Evolutionary conservation across 2,113 vertebrate species (phyloP), one percentile per base, ranked within the genome.

Genomic region (Lycaon pictus): DNA sequence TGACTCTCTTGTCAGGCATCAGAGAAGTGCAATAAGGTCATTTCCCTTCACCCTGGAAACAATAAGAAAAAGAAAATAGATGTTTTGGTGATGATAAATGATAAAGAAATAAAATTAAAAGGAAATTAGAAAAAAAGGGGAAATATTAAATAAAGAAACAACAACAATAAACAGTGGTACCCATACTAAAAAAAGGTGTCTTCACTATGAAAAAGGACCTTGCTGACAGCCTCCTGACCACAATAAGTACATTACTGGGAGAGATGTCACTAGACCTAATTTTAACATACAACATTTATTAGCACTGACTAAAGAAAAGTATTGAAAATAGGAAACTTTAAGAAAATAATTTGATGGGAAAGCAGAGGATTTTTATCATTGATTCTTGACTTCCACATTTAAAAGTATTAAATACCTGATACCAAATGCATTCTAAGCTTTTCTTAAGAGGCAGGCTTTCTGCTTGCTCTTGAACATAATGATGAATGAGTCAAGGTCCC

Each of bases 61-160:
- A 53, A 37, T 0, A 65, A 43, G 5, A 13, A 48, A 72, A 60
- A n/a, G 27, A 63, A 97, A 98, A 90, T 6, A 82, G 32, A 90
- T 1, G 3, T 5, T 20, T 92, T 32, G 8, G 62, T 89, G 86
- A 77, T 93, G 60, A 92, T 25, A 76, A 65, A 48, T 58, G 56
- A 35, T 80, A 82, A 69, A 93, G 10, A 95, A 81, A 95, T 32
- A n/a, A 63, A 92, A 86, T 69, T 62, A 56, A 82, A 92, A 85
- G 25, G 12, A 84, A 90, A 96, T 80, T 72, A 35, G 9, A 71
- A 76, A 88, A 25, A 25, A 88, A 23, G 91, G 55, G 58, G n/a
- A 90, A 83, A 65, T 63, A 93, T 23, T 90, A 11, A 93, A 69
- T 65, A 74, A 69, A 27, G n/a, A 86, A 81, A 15, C 9, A 81